A percentile compares a stretch with the other conserved stretches of the same genome.
Conservation (phyloP, 2,797 vertebrate species). For the Calcarius lapponicus region DNA sequence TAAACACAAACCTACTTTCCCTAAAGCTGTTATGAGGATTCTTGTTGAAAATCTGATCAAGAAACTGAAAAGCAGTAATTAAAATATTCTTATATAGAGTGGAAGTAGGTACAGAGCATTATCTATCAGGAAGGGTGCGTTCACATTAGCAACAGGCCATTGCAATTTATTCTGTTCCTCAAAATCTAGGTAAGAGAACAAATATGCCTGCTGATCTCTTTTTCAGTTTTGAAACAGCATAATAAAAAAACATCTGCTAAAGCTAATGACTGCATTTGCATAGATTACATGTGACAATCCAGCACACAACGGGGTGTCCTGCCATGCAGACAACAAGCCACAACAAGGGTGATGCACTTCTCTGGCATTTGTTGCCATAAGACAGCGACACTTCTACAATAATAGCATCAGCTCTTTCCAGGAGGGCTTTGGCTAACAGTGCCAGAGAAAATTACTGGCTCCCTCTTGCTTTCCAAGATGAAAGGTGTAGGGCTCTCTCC, state of each 20-base stretch:
- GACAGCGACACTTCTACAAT: background rate
- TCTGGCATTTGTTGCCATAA: background rate
- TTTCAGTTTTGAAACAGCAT: conserved; percentile 24
- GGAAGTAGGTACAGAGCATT: background rate
- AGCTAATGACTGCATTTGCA: conserved; percentile 44
- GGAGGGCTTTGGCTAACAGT: background rate
- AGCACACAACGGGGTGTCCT: conserved; percentile 11
- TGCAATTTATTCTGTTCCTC: background rate
- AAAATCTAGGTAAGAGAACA: background rate
- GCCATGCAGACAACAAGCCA: background rate
- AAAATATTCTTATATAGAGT: background rate
- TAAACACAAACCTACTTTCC: background rate
- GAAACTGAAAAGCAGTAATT: background rate
- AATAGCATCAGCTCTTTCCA: background rate
- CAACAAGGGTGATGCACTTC: background rate
- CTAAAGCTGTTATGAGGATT: background rate
- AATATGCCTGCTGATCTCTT: background rate
- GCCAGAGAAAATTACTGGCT: background rate
- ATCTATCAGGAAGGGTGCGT: background rate
- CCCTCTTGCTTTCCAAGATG: background rate
- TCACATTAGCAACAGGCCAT: background rate
- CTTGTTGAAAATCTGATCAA: background rate
- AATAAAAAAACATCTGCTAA: conserved; percentile 34
- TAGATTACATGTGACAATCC: conserved; percentile 34
- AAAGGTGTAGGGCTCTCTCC: background rate